Base-by-base conservation (phyloP, 1,140 invertebrate genomes). In the Anoplophora glabripennis region DNA sequence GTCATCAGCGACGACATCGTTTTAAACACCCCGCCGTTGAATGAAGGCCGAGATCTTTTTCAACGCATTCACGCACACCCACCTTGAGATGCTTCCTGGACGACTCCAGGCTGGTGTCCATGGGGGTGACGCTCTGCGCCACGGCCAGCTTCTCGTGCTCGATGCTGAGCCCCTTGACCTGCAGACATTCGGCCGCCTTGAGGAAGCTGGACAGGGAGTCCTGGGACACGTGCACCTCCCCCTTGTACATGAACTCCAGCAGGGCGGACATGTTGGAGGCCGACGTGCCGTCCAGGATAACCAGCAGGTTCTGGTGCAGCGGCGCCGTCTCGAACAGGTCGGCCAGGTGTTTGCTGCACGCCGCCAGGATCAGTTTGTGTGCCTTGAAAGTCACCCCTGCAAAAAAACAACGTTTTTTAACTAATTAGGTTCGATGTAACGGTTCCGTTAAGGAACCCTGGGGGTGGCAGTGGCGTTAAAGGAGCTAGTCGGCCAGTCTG, bases 331-430 rank as follows among this genome's bases (percentile, higher is more conserved):
- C 90, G 79, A 96, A 94, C 57, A 96, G 76, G 78, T 93, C 89
- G 72, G 93, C 91, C 77, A 96, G 92, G 76, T 94, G 93, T 76
- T 93, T 92, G 78, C 92, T 94, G 79, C 92, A 94, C 75, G 93
- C 92, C 67, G 93, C 92, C 74, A 95, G 79, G 59, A 96, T 94
- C 65, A 95, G 80, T 53, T 74, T 75, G 80, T 96, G 93, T 61
- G 92, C 92, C 78, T 91, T 90, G 76, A 94, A 92, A 67, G 89
- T 91, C 70, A 90, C 87, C 74, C 92, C 92, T 93, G 79, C 0
- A 85, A 84, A 67, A 66, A 70, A 62, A 59, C n/a, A n/a, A 58
- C 10, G 37, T 33, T 12, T 28, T 28, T 28, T 17, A 41, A n/a
- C n/a, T n/a, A n/a, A n/a, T n/a, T n/a, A n/a, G n/a, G n/a, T n/a